Base-by-base conservation (phyloP, 2,113 vertebrate species). In the Oostethus manadensis region DNA sequence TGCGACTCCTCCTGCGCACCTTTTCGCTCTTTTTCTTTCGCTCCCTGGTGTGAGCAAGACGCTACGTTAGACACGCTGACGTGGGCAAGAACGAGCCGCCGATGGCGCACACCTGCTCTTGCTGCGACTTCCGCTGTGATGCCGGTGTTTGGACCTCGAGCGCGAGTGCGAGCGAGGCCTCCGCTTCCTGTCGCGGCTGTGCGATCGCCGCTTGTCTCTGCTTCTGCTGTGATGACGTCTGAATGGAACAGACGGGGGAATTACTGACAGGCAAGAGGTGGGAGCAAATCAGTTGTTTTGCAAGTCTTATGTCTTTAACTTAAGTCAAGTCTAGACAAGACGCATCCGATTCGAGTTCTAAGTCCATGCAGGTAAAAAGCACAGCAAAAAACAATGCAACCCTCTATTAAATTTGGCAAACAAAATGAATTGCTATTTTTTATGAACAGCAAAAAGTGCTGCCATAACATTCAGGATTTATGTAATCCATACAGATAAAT, bases 181-280 rank as follows among this genome's bases (percentile, higher is more conserved):
- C 16, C 92, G 93, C 84, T 96, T 98, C 76, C 82, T 92, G n/a
- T 99, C 97, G 7, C 86, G 80, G 44, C 90, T 91, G 44, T 83
- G 93, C 1, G 96, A 94, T 22, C 93, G 90, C 65, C 91, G 93
- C 53, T 90, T 92, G 57, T 98, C 94, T 1, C 90, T 91, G 74
- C 95, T 97, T 90, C 85, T 92, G 86, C 93, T 97, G 61, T 91
- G 93, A 85, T 95, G 94, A 16, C 91, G 92, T 60, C 97, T 98
- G 73, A 71, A 87, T 86, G n/a, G 18, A 21, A 56, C 0, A 56
- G 38, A n/a, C 29, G 6, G 2, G 15, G 43, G 43, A 44, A 44
- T 44, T 44, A 33, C 29, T 33, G 29, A 33, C 26, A 33, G 7
- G 29, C 29, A 33, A 6, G 7, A 33, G 29, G 29, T 33, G 29